A percentile compares a stretch with the other conserved stretches of the same genome.
These are phyloP conservation scores for Gallinago undulata DNA, from an alignment of 2,113 vertebrate species.

Conservation along the genomic window DNA sequence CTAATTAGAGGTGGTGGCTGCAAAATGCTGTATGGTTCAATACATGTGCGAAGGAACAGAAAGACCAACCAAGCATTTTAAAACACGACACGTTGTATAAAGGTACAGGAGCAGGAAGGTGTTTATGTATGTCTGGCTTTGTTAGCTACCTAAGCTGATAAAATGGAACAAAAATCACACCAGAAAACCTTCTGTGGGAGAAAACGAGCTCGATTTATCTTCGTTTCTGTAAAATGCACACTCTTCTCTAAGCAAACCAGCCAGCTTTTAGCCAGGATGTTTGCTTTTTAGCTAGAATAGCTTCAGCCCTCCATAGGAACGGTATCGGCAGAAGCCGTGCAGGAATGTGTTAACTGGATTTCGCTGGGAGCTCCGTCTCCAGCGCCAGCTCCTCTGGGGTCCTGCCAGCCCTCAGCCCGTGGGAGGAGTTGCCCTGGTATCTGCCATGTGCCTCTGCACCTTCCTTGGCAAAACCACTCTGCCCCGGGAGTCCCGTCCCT, in stretches of 20 bases:
- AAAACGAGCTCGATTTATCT: not conserved
- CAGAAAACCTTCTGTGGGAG: not conserved
- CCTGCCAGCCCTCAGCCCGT: not conserved
- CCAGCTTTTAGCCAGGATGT: not conserved
- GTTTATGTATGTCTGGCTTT: not conserved
- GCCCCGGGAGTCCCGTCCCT: not conserved
- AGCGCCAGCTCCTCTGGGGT: not conserved
- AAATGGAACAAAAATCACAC: not conserved
- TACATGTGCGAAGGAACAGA: not conserved
- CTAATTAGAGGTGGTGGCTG: not conserved
- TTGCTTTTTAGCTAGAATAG: not conserved
- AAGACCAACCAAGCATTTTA: not conserved
- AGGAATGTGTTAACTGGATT: conserved; percentile 45
- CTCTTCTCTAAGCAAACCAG: not conserved
- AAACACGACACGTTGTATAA: not conserved
- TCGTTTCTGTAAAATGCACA: not conserved
- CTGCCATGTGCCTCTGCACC: conserved; percentile 16
- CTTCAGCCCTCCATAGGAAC: not conserved
- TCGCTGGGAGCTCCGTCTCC: not conserved
- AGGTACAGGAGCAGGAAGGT: too few relatives aligned
- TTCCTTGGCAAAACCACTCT: not conserved
- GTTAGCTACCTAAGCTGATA: not conserved
- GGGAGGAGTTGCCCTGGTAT: not conserved
- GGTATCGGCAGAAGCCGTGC: not conserved
- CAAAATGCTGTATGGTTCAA: not conserved